Base-by-base conservation (phyloP, 2,888 invertebrate genomes). In the Panorpa germanica region DNA sequence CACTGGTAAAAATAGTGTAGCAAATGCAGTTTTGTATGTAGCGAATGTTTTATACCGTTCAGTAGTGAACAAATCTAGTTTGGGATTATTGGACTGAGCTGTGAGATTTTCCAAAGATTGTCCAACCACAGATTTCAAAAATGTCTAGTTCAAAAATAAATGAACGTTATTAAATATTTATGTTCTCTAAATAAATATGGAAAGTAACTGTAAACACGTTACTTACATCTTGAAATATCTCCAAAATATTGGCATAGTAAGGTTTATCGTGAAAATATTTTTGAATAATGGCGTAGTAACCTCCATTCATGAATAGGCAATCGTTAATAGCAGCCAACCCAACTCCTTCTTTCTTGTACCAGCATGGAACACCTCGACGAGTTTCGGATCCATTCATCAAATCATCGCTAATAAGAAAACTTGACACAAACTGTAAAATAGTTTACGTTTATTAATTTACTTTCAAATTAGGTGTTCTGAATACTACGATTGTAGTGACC, bases 1-100 rank as follows among this genome's bases (percentile, higher is more conserved):
- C 15, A 95, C 73, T 2, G 98, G 96, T 49, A 93, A 65, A 52
- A 85, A 80, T 59, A 91, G 93, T 0, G 91, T 76, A 55, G 96
- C 95, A 55, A 82, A 88, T 0, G 85, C 75, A 4, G 88, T 88
- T 58, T 91, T 93, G 53, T 86, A 88, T 43, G 82, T 81, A 4
- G 82, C 81, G 43, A 95, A 86, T 0, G 77, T 61, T 46, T 74
- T 72, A 50, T 91, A 93, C 43, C 75, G 70, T 34, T 81, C 80
- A 76, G 82, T 78, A 2, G 83, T 85, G 53, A 80, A 82, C 25
- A 64, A 59, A 17, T 67, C 59, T 34, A 81, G 57, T 36, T 64
- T 64, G 6, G 64, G 64, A 39, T 63, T 64, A 7, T n/a, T n/a
- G n/a, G n/a, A n/a, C n/a, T n/a, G n/a, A n/a, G 65, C 55, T 35